These are phyloP conservation scores for Gymnoscopelus braueri DNA, from an alignment of 2,797 vertebrate genomes.

Conservation along the genomic window DNA sequence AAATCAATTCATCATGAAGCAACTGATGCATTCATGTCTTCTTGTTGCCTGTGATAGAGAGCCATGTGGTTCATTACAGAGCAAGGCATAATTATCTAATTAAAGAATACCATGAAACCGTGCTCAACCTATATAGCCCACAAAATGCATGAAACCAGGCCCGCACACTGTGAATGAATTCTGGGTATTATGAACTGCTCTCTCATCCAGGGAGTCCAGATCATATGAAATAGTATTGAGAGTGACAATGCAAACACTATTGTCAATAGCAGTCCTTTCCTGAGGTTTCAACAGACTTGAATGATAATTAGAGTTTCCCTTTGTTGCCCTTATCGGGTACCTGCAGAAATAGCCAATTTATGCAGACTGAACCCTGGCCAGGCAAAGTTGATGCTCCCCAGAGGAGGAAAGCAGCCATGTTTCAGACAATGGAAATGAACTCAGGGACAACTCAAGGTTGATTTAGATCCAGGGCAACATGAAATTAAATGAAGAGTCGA, in stretches of 20 bases:
- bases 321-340: conserved; percentile 82
- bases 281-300: conserved; percentile 77
- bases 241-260: conserved; percentile 72
- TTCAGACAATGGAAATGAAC: conserved; percentile 78
- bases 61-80: conserved; percentile 22
- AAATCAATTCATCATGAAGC: conserved; percentile 69
- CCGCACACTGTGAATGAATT: conserved; percentile 54
- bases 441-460: conserved; percentile 77
- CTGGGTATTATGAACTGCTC: conserved; percentile 64
- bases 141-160: conserved; percentile 38
- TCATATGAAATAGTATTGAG: conserved; percentile 68
- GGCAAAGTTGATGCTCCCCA: conserved; percentile 79
- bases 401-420: conserved; percentile 75
- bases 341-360: conserved; percentile 82
- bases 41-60: conserved; percentile 33
- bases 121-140: conserved; percentile 30
- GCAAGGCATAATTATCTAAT: conserved; percentile 55
- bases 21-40: conserved; percentile 50
- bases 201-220: conserved; percentile 64
- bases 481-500: conserved; percentile 67
- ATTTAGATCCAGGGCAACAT: conserved; percentile 74
- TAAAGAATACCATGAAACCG: conserved; percentile 59
- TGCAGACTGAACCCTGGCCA: conserved; percentile 73
- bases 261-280: conserved; percentile 75
- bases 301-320: conserved; percentile 81